Percentiles rank a stretch among this genome's conserved stretches.
phyloP scores from a whole-genome alignment of 37 sponge, comb jelly and placozoan genomes.

The Geodia barretti region DNA sequence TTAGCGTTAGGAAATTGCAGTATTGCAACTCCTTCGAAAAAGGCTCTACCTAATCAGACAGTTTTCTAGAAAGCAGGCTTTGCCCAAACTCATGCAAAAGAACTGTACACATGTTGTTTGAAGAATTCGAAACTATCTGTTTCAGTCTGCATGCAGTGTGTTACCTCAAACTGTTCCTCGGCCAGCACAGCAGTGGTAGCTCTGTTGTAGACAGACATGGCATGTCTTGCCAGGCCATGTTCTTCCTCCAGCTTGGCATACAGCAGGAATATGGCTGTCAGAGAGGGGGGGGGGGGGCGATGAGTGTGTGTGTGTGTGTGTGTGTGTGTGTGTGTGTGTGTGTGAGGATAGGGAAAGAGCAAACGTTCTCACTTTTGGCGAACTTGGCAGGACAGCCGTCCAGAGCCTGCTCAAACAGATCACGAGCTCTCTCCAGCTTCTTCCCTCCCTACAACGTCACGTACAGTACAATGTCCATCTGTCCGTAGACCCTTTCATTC shows the following conservation, averaged over 20 bases:
- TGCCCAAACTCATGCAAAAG: not conserved
- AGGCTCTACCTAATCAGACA: not conserved
- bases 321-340: not conserved
- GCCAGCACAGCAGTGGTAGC: slow-evolving; percentile 87
- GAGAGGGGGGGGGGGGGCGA: slow-evolving; percentile 29
- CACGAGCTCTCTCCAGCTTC: slow-evolving; percentile 93
- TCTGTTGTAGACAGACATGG: slow-evolving; percentile 97
- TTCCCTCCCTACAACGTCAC: slow-evolving; percentile 78
- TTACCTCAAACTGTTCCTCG: slow-evolving; percentile 87
- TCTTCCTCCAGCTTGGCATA: slow-evolving; percentile 98
- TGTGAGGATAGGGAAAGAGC: not conserved
- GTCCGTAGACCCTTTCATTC: not conserved
- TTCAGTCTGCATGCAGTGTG: not conserved
- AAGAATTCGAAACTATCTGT: slow-evolving; percentile 27
- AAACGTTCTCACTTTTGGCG: slow-evolving; percentile 76
- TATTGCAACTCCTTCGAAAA: not conserved
- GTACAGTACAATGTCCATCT: not conserved
- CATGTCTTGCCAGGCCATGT: slow-evolving; percentile 92
- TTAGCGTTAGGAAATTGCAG: not conserved
- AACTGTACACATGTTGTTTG: slow-evolving; percentile 16
- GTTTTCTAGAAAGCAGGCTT: not conserved
- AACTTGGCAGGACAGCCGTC: slow-evolving; percentile 89
- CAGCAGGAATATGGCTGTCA: slow-evolving; percentile 89
- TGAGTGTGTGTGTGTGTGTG: slow-evolving; percentile 1
- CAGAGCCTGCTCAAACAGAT: slow-evolving; percentile 96